Evolutionary conservation across 2,888 invertebrate genomes (phyloP), one percentile per base, ranked within the genome.

Genomic region (Drosophila maculinotata): DNA sequence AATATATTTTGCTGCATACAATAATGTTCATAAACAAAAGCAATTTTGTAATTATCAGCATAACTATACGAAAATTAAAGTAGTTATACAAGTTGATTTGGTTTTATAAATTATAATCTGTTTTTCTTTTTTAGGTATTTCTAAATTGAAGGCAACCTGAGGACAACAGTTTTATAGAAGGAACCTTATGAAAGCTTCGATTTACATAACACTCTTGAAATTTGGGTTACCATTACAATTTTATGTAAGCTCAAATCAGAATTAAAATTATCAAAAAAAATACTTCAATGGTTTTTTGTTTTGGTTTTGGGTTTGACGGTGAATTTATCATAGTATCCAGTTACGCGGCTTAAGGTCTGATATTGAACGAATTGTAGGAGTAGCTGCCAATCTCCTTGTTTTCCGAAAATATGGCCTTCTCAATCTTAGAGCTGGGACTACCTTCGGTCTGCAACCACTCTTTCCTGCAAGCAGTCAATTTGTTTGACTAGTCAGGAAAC

Each of bases 341-440:
- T 45, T 30, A 0, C 9, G 2, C 12, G 20, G 4, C 8, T 52
- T 79, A 90, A 31, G 85, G 86, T 69, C 85, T 91, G 52, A 94
- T 93, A 30, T 86, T 83, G 74, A 95, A 95, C 35, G 91, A 87
- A 0, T 91, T 79, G 68, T 92, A 93, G 0, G 92, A 90, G 49
- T 90, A 94, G 7, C 92, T 90, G 0, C 89, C 47, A 20, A 96
- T 93, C 66, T 93, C 92, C 73, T 93, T 93, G 70, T 93, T 93
- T 84, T 95, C 94, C 20, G 92, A 92, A 90, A 96, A 97, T 67
- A 94, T 94, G 0, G 94, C 94, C 88, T 94, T 95, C 0, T 95
- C 95, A 76, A 97, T 96, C 69, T 91, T 92, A 15, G 96, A 95
- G 76, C 93, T 92, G 0, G 96, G 96, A 90, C 96, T 96, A 47